Conservation (phyloP, 2,888 invertebrate species). For the Lithophane ornitopus region DNA sequence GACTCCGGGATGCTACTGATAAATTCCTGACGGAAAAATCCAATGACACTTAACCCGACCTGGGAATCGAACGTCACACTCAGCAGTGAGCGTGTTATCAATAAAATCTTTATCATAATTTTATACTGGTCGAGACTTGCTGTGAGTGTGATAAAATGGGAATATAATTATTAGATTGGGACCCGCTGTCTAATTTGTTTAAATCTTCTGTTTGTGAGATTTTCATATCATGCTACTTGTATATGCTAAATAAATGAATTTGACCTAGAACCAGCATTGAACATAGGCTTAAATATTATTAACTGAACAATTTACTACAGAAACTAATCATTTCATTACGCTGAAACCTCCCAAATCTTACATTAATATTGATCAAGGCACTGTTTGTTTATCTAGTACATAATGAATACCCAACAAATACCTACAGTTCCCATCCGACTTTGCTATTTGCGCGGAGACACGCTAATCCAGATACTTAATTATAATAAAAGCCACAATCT, state of each 20-base stretch:
- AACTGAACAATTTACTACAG: background rate
- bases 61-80: background rate
- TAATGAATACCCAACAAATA: background rate
- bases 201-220: too few species aligned
- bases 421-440: background rate
- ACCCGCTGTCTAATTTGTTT: too few species aligned
- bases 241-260: too few species aligned
- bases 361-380: conserved; percentile 23
- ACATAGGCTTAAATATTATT: background rate
- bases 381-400: background rate
- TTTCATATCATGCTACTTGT: too few species aligned
- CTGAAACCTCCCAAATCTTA: background rate
- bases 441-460: background rate
- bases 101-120: background rate
- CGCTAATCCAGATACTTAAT: conserved; percentile 15
- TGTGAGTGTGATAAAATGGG: background rate
- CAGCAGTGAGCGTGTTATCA: background rate
- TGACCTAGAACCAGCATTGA: background rate
- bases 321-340: background rate
- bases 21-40: background rate
- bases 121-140: background rate
- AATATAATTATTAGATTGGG: background rate
- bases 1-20: background rate
- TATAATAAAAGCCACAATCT: conserved; percentile 32
- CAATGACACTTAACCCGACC: background rate